These are phyloP conservation scores for Enteromius argenteus DNA, from an alignment of 2,797 vertebrate species.

Conservation along the genomic window DNA sequence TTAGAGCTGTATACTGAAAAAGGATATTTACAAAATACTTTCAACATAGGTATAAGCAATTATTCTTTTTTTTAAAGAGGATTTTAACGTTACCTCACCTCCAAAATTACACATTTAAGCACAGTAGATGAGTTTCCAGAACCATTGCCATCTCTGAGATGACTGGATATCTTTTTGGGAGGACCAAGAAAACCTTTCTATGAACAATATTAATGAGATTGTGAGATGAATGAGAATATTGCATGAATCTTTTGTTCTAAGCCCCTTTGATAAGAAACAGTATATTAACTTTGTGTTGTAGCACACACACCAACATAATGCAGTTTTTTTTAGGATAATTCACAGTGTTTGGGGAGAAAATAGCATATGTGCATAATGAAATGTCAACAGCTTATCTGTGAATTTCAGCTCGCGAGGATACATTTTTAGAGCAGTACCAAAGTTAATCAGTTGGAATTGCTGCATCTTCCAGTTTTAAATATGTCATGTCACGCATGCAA, in stretches of 20 bases:
- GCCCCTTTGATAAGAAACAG: neutral
- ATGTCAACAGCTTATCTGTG: slow-evolving; percentile 37
- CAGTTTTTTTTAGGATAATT: neutral
- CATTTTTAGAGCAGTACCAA: slow-evolving; percentile 21
- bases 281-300: neutral
- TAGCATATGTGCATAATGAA: slow-evolving; percentile 23
- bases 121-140: neutral
- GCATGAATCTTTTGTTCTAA: neutral
- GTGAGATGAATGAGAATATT: neutral
- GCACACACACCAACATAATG: neutral
- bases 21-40: neutral
- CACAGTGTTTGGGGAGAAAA: slow-evolving; percentile 20
- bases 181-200: neutral
- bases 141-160: neutral
- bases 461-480: slow-evolving; percentile 25
- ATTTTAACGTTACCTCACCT: neutral
- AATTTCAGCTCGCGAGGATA: slow-evolving; percentile 2
- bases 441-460: slow-evolving; percentile 37
- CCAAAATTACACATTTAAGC: neutral
- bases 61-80: neutral
- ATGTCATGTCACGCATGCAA: slow-evolving; percentile 10
- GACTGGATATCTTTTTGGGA: neutral
- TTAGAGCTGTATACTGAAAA: neutral
- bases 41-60: neutral
- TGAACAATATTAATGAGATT: slow-evolving; percentile 8